Base-by-base conservation (phyloP, 1,140 invertebrate genomes). In the Asbolus verrucosus region DNA sequence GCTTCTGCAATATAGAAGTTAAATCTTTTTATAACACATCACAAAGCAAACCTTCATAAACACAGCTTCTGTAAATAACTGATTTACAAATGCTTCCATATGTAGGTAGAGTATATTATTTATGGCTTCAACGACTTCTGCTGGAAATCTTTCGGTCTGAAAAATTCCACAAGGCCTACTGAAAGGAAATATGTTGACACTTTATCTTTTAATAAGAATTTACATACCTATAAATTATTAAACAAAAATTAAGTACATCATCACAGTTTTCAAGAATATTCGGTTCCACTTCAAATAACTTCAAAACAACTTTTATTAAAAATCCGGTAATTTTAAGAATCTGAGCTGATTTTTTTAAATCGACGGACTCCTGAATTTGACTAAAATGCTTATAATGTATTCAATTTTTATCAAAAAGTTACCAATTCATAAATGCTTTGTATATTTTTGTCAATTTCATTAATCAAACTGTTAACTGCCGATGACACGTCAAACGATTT, bases 281-380 rank as follows among this genome's bases (percentile, higher is more conserved):
- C 33, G 54, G 46, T 39, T 61, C 59, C 4, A 30, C 27, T 27
- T 71, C 69, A 13, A 59, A 62, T 13, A 71, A 39, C 66, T 67
- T 71, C 39, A 71, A 61, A 46, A 33, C 50, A 8, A 71, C 50
- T 50, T 71, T 71, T 2, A 67, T 11, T 18, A 71, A 61, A 67
- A 71, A 67, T 4, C 69, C 65, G 2, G 63, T 18, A 8, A 63
- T 11, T 63, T 63, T 63, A 21, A 38, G 41, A 63, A 6, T 8
- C 11, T 63, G 61, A 41, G 9, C 19, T 6, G 11, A 3, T 11
- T 27, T 63, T 11, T 21, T 21, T 16, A 21, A 18, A 39, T 63
- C 61, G 1, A 11, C 5, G 6, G 1, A 4, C 1, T 41, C 33
- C 61, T 63, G 24, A 39, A 39, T 19, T 27, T 27, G 8, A 4